These are phyloP conservation scores for Malurus melanocephalus DNA, from an alignment of 2,113 vertebrate genomes.

Conservation along the genomic window DNA sequence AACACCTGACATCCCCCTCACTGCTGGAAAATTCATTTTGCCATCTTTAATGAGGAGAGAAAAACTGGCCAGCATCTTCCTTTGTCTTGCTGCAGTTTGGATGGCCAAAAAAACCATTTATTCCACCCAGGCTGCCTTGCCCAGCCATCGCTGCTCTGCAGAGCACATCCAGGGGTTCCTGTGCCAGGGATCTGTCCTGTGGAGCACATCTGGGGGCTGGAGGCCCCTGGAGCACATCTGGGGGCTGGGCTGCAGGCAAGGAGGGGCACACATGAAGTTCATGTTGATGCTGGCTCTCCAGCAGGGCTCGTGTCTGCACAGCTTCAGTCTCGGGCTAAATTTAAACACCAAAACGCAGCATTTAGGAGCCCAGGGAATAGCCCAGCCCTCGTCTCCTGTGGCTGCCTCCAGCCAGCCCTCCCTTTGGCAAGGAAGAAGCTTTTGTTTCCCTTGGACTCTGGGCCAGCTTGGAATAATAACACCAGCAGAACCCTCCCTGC, in stretches of 20 bases:
- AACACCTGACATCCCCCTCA: background rate
- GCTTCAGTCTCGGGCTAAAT: constrained; percentile 12
- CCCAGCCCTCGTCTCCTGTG: background rate
- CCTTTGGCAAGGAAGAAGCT: constrained; percentile 39
- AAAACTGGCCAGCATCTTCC: background rate
- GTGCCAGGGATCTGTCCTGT: background rate
- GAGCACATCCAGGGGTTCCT: background rate
- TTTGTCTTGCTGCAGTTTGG: background rate
- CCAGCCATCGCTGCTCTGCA: rapidly evolving
- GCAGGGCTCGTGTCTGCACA: background rate
- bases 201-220: background rate
- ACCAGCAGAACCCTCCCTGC: background rate
- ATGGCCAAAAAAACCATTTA: background rate
- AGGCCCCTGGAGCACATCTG: rapidly evolving
- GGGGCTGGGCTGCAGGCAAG: background rate
- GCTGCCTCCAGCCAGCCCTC: background rate
- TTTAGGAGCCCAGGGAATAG: background rate
- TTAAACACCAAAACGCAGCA: background rate
- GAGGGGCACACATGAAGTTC: background rate
- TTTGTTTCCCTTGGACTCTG: constrained; percentile 28
- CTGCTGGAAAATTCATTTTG: background rate
- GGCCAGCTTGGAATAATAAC: background rate
- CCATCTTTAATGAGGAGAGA: background rate
- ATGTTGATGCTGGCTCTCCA: background rate
- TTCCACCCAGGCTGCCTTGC: background rate